Percentiles rank a stretch among this genome's conserved stretches.
Evolutionary conservation across 2,113 vertebrate species (phyloP).

Genomic region (Mastomys coucha): DNA sequence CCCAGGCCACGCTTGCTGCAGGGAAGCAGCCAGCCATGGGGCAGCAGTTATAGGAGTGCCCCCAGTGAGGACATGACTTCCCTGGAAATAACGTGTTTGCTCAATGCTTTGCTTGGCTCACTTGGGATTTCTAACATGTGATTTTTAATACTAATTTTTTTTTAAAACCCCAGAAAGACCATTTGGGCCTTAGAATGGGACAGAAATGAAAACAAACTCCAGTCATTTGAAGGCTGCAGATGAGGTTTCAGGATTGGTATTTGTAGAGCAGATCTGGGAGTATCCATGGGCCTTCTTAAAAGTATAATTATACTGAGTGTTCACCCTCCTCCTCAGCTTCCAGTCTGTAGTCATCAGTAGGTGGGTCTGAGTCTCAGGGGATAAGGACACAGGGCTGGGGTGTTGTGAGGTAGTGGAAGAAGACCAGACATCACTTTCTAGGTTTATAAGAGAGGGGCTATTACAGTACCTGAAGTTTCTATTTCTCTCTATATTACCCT

Average conservation of each 20-base stretch:
- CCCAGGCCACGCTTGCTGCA: not conserved
- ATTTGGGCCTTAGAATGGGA: not conserved
- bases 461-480: not conserved
- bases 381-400: not conserved
- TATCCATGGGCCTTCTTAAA: not conserved
- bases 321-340: not conserved
- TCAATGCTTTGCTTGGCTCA: not conserved
- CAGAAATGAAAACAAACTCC: slow-evolving; percentile 22
- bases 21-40: fast-evolving
- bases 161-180: not conserved
- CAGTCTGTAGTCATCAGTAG: not conserved
- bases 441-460: not conserved
- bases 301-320: not conserved
- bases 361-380: not conserved
- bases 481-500: not conserved
- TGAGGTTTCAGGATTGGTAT: not conserved
- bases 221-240: not conserved
- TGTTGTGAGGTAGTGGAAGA: not conserved
- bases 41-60: not conserved
- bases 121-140: not conserved
- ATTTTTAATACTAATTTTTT: not conserved
- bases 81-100: not conserved
- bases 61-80: not conserved
- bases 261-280: not conserved
- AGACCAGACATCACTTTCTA: not conserved